These are phyloP conservation scores for Campoletis sonorensis DNA, from an alignment of 1,140 invertebrate species.

Conservation along the genomic window DNA sequence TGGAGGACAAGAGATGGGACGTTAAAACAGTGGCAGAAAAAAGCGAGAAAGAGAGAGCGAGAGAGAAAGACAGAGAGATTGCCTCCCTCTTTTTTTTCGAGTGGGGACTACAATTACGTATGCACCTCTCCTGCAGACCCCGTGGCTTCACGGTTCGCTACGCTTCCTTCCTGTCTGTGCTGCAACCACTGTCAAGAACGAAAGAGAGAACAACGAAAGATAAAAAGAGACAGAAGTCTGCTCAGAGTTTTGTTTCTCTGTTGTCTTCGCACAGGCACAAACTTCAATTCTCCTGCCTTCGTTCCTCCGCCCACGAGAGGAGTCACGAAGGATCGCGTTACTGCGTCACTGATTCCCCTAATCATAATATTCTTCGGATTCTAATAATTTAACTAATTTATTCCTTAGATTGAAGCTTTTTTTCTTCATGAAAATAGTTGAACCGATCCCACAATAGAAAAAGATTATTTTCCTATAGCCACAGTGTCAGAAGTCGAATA, in stretches of 20 bases:
- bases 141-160: slow-evolving; percentile 74
- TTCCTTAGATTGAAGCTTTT: too few species aligned
- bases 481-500: too few species aligned
- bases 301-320: too few species aligned
- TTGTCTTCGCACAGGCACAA: too few species aligned
- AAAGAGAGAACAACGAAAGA: not conserved
- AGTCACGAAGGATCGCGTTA: too few species aligned
- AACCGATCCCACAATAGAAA: too few species aligned
- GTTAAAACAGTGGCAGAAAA: slow-evolving; percentile 39
- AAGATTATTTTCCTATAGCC: too few species aligned
- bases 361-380: too few species aligned
- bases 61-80: slow-evolving; percentile 49
- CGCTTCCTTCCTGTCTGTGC: slow-evolving; percentile 75
- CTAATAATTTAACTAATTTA: too few species aligned
- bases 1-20: not conserved
- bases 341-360: too few species aligned
- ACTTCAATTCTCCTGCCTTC: too few species aligned
- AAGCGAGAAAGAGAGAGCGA: not conserved
- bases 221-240: not conserved
- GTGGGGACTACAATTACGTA: slow-evolving; percentile 70
- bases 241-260: not conserved
- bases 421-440: too few species aligned
- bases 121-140: slow-evolving; percentile 69
- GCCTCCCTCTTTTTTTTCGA: slow-evolving; percentile 47
- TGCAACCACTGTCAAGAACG: slow-evolving; percentile 60